Base-by-base conservation (phyloP, 2,888 invertebrate genomes). In the Diachrysia chrysitis region DNA sequence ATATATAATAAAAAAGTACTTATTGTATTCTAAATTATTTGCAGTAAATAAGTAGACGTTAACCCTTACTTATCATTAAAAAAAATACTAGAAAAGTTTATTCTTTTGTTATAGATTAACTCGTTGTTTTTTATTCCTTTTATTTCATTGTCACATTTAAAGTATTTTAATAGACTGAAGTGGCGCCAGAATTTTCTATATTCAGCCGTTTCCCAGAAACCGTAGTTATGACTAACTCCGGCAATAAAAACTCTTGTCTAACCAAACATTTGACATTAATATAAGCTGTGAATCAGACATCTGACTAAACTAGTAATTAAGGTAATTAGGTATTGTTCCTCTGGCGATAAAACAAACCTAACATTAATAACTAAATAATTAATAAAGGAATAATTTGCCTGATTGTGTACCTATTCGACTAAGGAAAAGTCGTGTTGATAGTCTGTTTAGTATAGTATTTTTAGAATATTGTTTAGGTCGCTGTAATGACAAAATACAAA, bases 201-300 rank as follows among this genome's bases (percentile, higher is more conserved):
- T 71, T 57, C 56, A 76, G 14, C 23, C 58, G 0, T 16, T 73
- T 71, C 76, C 14, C 5, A 56, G 66, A 73, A 73, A 57, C 56
- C n/a, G 16, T n/a, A 56, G 21, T 19, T 55, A 57, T 79, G 76
- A 79, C 55, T 69, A 72, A 76, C 29, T n/a, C n/a, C 17, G 42
- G 29, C 16, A n/a, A 63, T 63, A 66, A 72, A 65, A 73, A 79
- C 63, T 19, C 37, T 51, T 23, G 29, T 58, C n/a, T 35, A 19
- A 2, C 19, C 1, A 17, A 14, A n/a, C 23, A 6, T 25, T 79
- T 69, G 61, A 54, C 14, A 5, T 60, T 66, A 66, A 16, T 23
- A 57, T 54, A 12, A 57, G 48, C 57, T 54, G 60, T 75, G 77
- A 76, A 63, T 73, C 73, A 79, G 58, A 59, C 0, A 35, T 23